Evolutionary conservation across 2,113 vertebrate genomes (phyloP), one percentile per base, ranked within the genome.

Genomic region (Tyrannus savana): DNA sequence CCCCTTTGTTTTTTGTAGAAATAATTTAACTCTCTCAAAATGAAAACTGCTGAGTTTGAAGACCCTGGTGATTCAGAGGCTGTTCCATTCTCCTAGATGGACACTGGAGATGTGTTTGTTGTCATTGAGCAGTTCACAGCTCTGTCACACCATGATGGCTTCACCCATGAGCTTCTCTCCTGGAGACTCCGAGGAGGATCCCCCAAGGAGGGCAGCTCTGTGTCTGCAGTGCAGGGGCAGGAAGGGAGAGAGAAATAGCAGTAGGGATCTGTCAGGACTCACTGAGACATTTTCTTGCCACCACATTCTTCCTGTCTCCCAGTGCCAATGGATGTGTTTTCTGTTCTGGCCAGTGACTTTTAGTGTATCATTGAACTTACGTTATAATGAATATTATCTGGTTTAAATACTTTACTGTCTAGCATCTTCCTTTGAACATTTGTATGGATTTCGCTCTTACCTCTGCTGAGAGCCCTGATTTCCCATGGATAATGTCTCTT

Each of bases 221-320:
- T 39, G 58, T 4, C 52, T 78, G 47, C 23, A 47, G n/a, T 1
- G 0, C 31, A 19, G 75, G 7, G 46, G 13, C 47, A 28, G 28
- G 21, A 12, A 2, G 10, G 18, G 39, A 6, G 5, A 2, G 28
- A n/a, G 46, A 3, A 72, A 6, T 0, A 33, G 22, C 6, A 27
- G 42, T 66, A 44, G 37, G 12, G 52, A 16, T 24, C 6, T 5
- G 1, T 13, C n/a, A n/a, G 56, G 19, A 23, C 21, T 19, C 3
- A 3, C 10, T 5, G 16, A 28, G 31, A 14, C 8, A 14, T 22
- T 68, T 10, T 16, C 15, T 59, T 52, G n/a, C 24, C 30, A 7
- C 35, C 31, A 8, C 1, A 22, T 12, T 19, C 33, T 42, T 52
- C 39, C 74, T 18, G 15, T 19, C 10, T 77, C 68, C 47, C 3